These are phyloP conservation scores for Smittia sp. DNA, from an alignment of 2,888 invertebrate genomes.

Conservation along the genomic window DNA sequence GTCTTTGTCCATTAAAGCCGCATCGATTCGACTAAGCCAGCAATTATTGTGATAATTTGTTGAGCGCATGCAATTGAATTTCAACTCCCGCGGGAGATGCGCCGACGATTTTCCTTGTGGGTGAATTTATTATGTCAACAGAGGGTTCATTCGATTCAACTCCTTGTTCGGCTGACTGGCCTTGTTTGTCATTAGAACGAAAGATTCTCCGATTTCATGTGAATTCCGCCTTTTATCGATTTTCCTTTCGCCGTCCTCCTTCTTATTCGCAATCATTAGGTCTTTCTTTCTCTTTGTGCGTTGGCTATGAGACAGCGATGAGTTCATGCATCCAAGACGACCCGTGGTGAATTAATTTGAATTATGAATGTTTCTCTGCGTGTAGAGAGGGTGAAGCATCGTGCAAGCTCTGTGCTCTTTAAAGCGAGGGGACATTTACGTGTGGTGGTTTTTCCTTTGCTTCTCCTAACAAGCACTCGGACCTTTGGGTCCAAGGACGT, in stretches of 20 bases:
- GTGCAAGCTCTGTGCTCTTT: too few relatives aligned
- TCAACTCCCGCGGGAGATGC: background rate
- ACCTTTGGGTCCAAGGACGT: too few relatives aligned
- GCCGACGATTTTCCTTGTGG: background rate
- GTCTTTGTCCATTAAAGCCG: too few relatives aligned
- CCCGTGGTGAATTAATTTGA: background rate
- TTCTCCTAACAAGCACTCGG: too few relatives aligned
- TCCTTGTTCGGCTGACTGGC: background rate
- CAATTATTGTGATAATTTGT: slow-evolving; percentile 32
- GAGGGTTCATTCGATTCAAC: background rate
- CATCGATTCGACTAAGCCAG: background rate
- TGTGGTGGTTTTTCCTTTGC: too few relatives aligned
- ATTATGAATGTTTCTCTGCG: too few relatives aligned
- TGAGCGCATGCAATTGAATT: slow-evolving; percentile 31
- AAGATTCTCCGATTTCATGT: slow-evolving; percentile 7
- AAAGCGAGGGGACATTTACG: too few relatives aligned
- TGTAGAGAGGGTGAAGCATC: too few relatives aligned
- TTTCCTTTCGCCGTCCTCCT: slow-evolving; percentile 4
- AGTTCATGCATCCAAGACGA: background rate
- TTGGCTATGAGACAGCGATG: background rate
- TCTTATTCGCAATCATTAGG: slow-evolving; percentile 8
- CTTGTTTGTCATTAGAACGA: background rate
- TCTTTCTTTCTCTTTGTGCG: background rate
- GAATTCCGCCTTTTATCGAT: slow-evolving; percentile 8
- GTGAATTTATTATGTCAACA: background rate